Conservation (phyloP, 2,888 invertebrate genomes). For the Pardosa pseudoannulata region DNA sequence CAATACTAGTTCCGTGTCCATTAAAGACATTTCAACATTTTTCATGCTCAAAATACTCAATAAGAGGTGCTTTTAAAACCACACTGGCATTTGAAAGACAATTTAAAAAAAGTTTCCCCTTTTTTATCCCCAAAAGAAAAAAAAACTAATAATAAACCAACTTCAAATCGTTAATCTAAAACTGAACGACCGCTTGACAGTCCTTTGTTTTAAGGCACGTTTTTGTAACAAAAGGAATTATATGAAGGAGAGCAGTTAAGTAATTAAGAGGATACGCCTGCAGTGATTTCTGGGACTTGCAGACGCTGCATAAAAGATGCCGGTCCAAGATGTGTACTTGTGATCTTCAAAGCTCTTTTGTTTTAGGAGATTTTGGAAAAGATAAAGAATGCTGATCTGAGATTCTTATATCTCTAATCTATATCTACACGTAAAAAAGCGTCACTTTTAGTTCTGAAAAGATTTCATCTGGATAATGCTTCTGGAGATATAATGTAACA, state of each 20-base stretch:
- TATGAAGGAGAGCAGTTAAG: constrained; percentile 27
- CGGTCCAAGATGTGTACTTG: not conserved
- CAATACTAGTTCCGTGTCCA: not conserved
- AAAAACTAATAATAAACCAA: not conserved
- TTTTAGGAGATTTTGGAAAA: constrained; percentile 20
- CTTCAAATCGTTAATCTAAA: constrained; percentile 8
- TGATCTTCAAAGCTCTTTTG: constrained; percentile 23
- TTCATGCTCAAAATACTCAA: not conserved
- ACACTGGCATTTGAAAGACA: not conserved
- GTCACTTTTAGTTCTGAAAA: too few species aligned
- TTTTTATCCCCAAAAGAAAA: too few species aligned
- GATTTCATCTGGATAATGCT: too few species aligned
- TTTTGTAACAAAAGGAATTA: constrained; percentile 54
- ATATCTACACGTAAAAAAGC: too few species aligned
- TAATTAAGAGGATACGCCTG: constrained; percentile 49
- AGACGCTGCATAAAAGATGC: constrained; percentile 13
- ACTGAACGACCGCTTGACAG: not conserved
- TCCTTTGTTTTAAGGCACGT: constrained; percentile 60
- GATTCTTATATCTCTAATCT: too few species aligned
- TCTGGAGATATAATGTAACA: too few species aligned
- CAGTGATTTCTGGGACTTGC: constrained; percentile 25
- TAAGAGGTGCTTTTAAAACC: not conserved
- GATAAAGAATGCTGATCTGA: too few species aligned
- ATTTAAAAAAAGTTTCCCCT: not conserved
- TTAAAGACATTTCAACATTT: not conserved